Evolutionary conservation across 2,797 vertebrate species (phyloP), one percentile per base, ranked within the genome.

Genomic region (Poliocrania exsul): DNA sequence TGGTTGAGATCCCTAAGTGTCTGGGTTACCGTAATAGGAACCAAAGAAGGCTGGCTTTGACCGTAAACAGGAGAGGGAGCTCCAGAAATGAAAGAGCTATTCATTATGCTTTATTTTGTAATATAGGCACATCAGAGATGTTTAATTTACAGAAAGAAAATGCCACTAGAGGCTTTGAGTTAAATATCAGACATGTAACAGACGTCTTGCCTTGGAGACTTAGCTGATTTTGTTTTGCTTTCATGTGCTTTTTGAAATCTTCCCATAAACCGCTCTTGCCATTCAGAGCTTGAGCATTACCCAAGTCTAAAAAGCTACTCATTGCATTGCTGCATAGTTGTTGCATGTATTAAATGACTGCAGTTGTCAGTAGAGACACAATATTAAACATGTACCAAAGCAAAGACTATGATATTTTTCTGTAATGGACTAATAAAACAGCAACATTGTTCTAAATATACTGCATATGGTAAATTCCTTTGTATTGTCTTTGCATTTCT

Each of bases 51-150:
- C 31, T 44, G 25, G n/a, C 62, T 90, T 49, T 92, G 73, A 73
- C 86, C 51, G 0, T 71, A 90, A 94, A 95, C 95, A 95, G 92
- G 88, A 96, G 93, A 94, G 92, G 92, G 91, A 95, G 92, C 93
- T 93, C 90, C 81, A 90, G 90, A 95, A 90, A 90, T 91, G 67
- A 40, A 94, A 75, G 95, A 92, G 62, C 51, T 90, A 38, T 56
- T 62, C 7, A 37, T 51, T 31, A 40, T 46, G 31, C 56, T 83
- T 83, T 90, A 53, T 88, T 95, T 94, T 73, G 66, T 86, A 56
- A 66, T 46, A 84, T 18, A 83, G 47, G 47, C 77, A 88, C 67
- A 60, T 56, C 71, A 53, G 64, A 80, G 51, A 81, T 79, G n/a
- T 72, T 88, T 70, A 73, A 79, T 92, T 93, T 96, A 81, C 82